Evolutionary conservation across 1,140 invertebrate genomes (phyloP), one percentile per base, ranked within the genome.

Genomic region (Pinna nobilis): DNA sequence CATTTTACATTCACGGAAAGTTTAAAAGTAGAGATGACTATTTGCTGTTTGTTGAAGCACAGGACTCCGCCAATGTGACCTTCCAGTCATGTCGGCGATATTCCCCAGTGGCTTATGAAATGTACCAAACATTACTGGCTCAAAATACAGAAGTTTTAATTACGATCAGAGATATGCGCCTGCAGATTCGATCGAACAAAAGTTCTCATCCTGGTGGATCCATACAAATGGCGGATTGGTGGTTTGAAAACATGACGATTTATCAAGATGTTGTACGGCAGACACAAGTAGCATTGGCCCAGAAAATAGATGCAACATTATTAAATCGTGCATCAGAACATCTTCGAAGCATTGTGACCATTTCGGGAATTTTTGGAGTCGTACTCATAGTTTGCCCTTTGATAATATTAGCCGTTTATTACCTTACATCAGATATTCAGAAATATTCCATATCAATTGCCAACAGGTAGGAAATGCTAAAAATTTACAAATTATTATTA

Each of bases 241-340:
- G 81, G 80, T 81, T 82, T 69, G 81, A 82, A 51, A 85, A 82
- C 55, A 87, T 87, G 84, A 85, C 82, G 6, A 59, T 76, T 11
- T 84, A 84, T 50, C 75, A 85, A n/a, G 80, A 86, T 60, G 73
- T 81, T n/a, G 51, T 87, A 39, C 75, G 81, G 35, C 72, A 75
- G 25, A 74, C 82, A 1, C 86, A 87, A 68, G 64, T 73, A 11
- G 69, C 77, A 11, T 66, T 87, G 51, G 83, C 81, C 1, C 57
- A 60, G 3, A 76, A 76, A 37, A 83, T 74, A 20, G 66, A 69
- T 37, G 20, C 18, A 9, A 61, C 49, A 25, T 28, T 74, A 28
- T 37, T 25, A 53, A 50, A 47, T 25, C 67, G 47, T 20, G 18
- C 64, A 53, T 20, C 25, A 23, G 50, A 64, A 25, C 60, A 69